These are phyloP conservation scores for Chymomyza amoena DNA, from an alignment of 2,888 invertebrate species.

Conservation along the genomic window DNA sequence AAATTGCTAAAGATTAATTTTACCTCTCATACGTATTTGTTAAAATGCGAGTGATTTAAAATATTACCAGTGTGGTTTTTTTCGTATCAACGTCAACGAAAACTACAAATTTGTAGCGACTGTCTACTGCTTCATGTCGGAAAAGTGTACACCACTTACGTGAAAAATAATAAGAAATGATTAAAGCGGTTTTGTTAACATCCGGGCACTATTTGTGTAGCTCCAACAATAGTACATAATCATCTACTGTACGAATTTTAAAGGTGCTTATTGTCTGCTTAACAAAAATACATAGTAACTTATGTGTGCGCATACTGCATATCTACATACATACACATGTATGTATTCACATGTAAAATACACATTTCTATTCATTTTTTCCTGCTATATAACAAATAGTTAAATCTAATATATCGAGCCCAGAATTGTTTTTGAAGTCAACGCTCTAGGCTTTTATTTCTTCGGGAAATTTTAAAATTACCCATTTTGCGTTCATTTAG, in stretches of 20 bases:
- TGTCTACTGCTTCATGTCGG: conserved; percentile 20
- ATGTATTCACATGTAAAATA: conserved; percentile 1
- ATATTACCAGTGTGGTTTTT: conserved; percentile 18
- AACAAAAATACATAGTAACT: background rate
- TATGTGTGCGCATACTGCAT: background rate
- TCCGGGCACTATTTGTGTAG: conserved; percentile 24
- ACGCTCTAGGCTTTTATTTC: background rate
- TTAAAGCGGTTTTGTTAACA: conserved; percentile 30
- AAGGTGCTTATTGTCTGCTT: conserved; percentile 2
- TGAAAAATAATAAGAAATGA: background rate
- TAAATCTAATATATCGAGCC: background rate
- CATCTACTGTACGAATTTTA: conserved; percentile 9
- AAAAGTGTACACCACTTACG: conserved; percentile 24
- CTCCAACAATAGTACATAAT: conserved; percentile 30
- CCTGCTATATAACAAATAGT: background rate
- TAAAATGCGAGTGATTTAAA: conserved; percentile 21
- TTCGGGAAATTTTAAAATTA: conserved; percentile 28
- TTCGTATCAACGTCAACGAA: conserved; percentile 30
- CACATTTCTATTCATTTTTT: conserved; percentile 1
- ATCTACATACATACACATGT: conserved; percentile 14
- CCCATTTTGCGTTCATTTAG: background rate
- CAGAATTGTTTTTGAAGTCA: background rate
- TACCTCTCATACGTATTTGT: conserved; percentile 38
- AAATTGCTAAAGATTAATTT: conserved; percentile 56
- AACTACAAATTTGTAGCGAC: conserved; percentile 23